Conservation (phyloP, 2,888 invertebrate species). For the Heteromyza rotundicornis region DNA sequence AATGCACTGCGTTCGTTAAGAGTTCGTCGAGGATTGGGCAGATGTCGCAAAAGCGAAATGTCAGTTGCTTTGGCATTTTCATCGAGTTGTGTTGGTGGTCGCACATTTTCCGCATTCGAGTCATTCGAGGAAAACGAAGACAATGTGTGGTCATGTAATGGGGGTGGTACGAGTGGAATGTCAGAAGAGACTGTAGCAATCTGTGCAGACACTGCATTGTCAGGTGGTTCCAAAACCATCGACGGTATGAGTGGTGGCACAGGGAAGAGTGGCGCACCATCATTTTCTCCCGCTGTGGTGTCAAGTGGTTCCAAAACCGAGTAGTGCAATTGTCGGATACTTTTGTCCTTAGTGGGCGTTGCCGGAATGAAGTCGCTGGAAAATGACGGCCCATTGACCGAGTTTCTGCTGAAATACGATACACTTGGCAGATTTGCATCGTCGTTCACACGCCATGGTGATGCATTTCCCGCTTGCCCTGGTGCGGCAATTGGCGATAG, state of each 20-base stretch:
- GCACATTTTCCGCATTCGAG: slow-evolving; percentile 53
- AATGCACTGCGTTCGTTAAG: slow-evolving; percentile 48
- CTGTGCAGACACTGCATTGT: too few species aligned
- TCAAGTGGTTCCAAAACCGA: neutral
- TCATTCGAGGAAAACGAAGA: slow-evolving; percentile 43
- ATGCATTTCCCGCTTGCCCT: slow-evolving; percentile 27
- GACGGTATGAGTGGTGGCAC: slow-evolving; percentile 3
- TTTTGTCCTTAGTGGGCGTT: slow-evolving; percentile 36
- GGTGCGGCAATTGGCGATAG: slow-evolving; percentile 42
- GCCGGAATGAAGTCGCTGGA: slow-evolving; percentile 54
- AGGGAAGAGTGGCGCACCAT: neutral
- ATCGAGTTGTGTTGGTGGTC: slow-evolving; percentile 34
- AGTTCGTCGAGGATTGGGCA: slow-evolving; percentile 46
- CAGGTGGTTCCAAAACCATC: too few species aligned
- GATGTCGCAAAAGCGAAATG: slow-evolving; percentile 35
- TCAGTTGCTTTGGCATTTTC: slow-evolving; percentile 33
- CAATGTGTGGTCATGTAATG: neutral
- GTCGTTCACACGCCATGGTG: slow-evolving; percentile 59
- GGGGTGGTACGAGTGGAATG: slow-evolving; percentile 1
- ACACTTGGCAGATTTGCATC: slow-evolving; percentile 46
- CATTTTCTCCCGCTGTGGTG: too few species aligned
- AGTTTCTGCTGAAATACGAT: slow-evolving; percentile 51
- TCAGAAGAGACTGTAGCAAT: too few species aligned
- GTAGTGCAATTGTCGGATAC: neutral
- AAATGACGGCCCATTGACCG: slow-evolving; percentile 55